Evolutionary conservation across 1,140 invertebrate genomes (phyloP), one percentile per base, ranked within the genome.

Genomic region (Apis dorsata): DNA sequence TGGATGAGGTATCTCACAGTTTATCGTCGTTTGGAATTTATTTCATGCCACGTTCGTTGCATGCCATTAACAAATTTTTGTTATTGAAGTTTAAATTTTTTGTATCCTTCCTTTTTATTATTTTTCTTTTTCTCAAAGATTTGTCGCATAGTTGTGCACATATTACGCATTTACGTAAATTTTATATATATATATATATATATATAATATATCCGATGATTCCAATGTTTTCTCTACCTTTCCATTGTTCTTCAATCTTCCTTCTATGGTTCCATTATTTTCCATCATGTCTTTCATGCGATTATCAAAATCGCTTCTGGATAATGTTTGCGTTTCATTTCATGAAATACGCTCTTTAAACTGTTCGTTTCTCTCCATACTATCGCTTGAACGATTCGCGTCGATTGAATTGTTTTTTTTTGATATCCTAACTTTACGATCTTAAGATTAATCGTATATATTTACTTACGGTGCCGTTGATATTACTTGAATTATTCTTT

Each of bases 381-480:
- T 62, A 69, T 76, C 55, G 73, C 44, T 55, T 24, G 65, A 77
- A 82, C 74, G 57, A 82, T 77, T 77, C 80, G 13, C 51, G 57
- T 77, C 44, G 19, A 77, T 69, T 59, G 59, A 84, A 85, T 59
- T 83, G 78, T 84, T 84, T 77, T 79, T 80, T 68, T 87, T 83
- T 86, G 49, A 71, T 85, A 88, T n/a, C 81, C 88, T 93, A 93
- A 53, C 92, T 93, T 93, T 91, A 91, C 87, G 91, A 88, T 91
- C 90, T 93, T 93, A 93, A 92, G 91, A 93, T 93, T 93, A 93
- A 87, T 91, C 89, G 85, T 91, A 92, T 92, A 92, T 92, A 91
- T 91, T 93, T 93, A 93, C 92, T 93, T 93, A 92, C 91, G 92
- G 78, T 87, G 86, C 84, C 87, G 81, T 86, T 87, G 84, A 89